Conservation (phyloP, 2,797 vertebrate species). For the Dendrocincla tyrannina region DNA sequence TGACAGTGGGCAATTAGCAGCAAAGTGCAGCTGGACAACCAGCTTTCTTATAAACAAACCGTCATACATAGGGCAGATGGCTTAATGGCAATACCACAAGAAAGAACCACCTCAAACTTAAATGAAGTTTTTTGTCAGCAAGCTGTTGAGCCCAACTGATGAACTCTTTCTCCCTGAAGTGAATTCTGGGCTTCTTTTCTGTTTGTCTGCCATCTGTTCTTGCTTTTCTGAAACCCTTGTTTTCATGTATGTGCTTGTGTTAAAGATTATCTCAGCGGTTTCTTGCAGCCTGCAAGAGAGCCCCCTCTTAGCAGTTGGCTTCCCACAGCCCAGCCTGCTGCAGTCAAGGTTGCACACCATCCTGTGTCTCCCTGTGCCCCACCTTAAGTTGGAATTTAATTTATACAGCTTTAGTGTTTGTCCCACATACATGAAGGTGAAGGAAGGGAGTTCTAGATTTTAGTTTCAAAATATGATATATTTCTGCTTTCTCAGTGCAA, state of each 20-base stretch:
- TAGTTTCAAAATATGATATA: not conserved
- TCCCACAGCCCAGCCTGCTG: not conserved
- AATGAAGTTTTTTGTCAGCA: not conserved
- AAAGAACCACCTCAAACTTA: not conserved
- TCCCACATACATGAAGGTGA: not conserved
- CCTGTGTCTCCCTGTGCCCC: not conserved
- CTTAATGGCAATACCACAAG: not conserved
- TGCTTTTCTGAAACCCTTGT: not conserved
- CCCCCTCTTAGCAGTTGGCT: not conserved
- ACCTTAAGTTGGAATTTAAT: not conserved
- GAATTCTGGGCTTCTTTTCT: constrained; percentile 4
- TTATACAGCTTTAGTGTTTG: not conserved
- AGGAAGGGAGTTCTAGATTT: not conserved
- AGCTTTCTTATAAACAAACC: not conserved
- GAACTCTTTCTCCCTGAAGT: not conserved
- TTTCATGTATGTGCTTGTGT: not conserved
- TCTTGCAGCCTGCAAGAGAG: not conserved
- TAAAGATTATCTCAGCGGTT: not conserved
- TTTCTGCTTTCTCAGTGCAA: not conserved
- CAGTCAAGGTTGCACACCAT: not conserved
- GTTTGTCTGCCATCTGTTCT: not conserved
- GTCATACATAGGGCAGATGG: not conserved
- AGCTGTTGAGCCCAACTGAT: not conserved
- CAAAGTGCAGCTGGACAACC: not conserved
- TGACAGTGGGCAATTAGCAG: not conserved